phyloP scores from a whole-genome alignment of 2,888 invertebrate genomes.

The Pandemis heparana region DNA sequence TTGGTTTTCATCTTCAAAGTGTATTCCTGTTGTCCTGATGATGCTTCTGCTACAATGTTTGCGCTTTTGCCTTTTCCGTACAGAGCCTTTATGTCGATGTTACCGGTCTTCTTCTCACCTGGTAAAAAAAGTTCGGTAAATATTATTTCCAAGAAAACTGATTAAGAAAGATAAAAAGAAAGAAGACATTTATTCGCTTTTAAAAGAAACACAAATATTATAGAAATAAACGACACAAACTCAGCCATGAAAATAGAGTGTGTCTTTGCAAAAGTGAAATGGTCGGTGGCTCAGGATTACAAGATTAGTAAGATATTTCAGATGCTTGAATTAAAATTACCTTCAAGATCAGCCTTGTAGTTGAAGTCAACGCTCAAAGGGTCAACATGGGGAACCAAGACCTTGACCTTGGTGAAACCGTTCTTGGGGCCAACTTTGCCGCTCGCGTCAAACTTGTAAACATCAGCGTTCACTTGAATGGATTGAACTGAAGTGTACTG shows the following conservation, averaged over 20 bases:
- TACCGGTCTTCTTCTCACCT: constrained; percentile 67
- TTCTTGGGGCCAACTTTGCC: constrained; percentile 65
- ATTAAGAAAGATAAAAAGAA: too few species aligned
- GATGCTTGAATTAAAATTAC: constrained; percentile 47
- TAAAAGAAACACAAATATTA: too few species aligned
- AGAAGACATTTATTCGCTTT: too few species aligned
- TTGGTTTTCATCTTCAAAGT: constrained; percentile 59
- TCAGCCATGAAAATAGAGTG: too few species aligned
- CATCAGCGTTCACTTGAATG: constrained; percentile 83
- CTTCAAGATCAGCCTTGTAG: constrained; percentile 73
- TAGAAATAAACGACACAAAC: too few species aligned
- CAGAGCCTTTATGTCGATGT: constrained; percentile 68
- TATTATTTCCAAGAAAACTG: neutral
- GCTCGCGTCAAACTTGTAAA: constrained; percentile 75
- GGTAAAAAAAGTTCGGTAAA: constrained; percentile 25
- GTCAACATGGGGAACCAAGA: constrained; percentile 78
- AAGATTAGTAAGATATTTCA: too few species aligned
- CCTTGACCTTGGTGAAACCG: constrained; percentile 71
- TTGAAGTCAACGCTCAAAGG: constrained; percentile 73
- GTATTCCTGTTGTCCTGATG: constrained; percentile 60
- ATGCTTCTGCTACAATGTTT: constrained; percentile 69
- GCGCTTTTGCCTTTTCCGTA: constrained; percentile 78
- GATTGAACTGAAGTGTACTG: constrained; percentile 70
- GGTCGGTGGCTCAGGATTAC: too few species aligned
- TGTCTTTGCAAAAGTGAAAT: too few species aligned